These are phyloP conservation scores for Drosophila mercatorum DNA, from an alignment of 2,888 invertebrate genomes.

Conservation along the genomic window DNA sequence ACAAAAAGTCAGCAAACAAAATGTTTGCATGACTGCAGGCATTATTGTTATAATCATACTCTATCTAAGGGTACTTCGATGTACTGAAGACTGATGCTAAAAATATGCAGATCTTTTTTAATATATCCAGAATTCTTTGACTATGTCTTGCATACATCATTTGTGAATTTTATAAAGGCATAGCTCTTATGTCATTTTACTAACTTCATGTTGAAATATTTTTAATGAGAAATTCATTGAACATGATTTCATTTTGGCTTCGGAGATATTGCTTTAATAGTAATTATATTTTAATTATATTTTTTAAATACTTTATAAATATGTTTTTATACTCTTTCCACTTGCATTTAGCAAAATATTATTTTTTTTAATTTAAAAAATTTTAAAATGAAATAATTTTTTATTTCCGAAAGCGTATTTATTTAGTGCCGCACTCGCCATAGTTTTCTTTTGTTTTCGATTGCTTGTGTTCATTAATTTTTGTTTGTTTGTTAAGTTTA, in stretches of 20 bases:
- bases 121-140: neutral
- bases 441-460: slow-evolving; percentile 9
- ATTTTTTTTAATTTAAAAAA: neutral
- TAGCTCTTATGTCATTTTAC: too few relatives aligned
- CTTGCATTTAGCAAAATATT: too few relatives aligned
- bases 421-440: neutral
- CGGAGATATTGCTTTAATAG: too few relatives aligned
- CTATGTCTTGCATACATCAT: neutral
- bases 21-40: slow-evolving; percentile 61
- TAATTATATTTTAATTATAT: too few relatives aligned
- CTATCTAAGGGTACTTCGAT: neutral
- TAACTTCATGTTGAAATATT: too few relatives aligned
- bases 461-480: slow-evolving; percentile 10
- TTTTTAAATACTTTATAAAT: too few relatives aligned
- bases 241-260: too few relatives aligned
- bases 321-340: too few relatives aligned
- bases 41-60: slow-evolving; percentile 30
- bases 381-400: neutral
- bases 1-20: slow-evolving; percentile 51
- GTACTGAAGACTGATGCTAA: neutral
- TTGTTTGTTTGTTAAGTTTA: slow-evolving; percentile 11
- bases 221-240: too few relatives aligned
- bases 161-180: neutral
- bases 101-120: neutral
- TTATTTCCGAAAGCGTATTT: neutral